Evolutionary conservation across 2,888 invertebrate genomes (phyloP).

Genomic region (Spialia ferax): DNA sequence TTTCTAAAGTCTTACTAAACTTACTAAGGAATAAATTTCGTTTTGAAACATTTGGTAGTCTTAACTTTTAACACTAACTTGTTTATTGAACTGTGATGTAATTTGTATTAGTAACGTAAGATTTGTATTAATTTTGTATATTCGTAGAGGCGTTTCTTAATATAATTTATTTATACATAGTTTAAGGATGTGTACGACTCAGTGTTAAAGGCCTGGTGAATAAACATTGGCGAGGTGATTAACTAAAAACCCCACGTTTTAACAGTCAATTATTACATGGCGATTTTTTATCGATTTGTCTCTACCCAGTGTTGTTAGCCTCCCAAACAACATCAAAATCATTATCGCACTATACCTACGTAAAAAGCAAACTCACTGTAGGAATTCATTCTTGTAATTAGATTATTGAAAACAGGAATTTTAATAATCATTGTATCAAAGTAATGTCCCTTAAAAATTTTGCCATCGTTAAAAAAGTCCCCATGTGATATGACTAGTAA

Average conservation of each 20-base stretch:
- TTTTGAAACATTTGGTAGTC: conserved; percentile 77
- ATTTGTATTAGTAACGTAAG: conserved; percentile 85
- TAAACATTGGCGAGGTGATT: conserved; percentile 54
- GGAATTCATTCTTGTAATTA: neutral
- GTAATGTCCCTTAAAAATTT: too few species aligned
- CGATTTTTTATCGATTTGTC: neutral
- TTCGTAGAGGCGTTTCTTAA: conserved; percentile 82
- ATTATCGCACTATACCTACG: neutral
- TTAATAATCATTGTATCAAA: neutral
- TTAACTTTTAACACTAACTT: conserved; percentile 78
- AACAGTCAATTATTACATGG: conserved; percentile 6
- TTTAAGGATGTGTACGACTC: conserved; percentile 68
- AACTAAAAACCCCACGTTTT: conserved; percentile 21
- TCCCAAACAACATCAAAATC: neutral
- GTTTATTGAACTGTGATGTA: conserved; percentile 86
- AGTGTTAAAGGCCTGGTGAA: conserved; percentile 55
- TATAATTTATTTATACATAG: conserved; percentile 83
- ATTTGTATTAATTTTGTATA: conserved; percentile 85
- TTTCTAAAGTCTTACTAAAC: conserved; percentile 59
- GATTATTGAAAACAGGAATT: neutral
- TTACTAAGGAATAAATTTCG: conserved; percentile 65
- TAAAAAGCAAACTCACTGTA: too few species aligned
- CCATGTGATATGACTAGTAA: neutral
- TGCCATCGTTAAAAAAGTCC: neutral
- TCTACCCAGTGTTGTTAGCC: neutral